Evolutionary conservation across 2,113 vertebrate species (phyloP).

Genomic region (Poeciliopsis turrubarensis): DNA sequence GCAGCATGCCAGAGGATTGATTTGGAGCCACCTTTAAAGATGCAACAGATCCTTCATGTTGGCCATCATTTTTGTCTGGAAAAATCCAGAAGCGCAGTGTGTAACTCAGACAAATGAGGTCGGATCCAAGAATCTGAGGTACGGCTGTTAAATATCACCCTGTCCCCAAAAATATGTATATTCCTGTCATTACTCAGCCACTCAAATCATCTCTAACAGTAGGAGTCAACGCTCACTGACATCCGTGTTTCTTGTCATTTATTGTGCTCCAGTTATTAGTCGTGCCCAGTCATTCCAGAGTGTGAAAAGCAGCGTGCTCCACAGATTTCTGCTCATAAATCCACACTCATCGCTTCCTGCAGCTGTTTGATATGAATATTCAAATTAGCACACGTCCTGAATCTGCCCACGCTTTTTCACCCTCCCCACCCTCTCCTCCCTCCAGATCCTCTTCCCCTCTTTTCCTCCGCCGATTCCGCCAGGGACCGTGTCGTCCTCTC

Average conservation of each 20-base stretch:
- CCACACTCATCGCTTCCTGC: conserved; percentile 2
- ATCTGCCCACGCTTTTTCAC: conserved; percentile 40
- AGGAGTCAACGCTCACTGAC: neutral
- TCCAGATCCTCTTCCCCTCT: conserved; percentile 26
- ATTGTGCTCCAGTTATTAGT: conserved; percentile 3
- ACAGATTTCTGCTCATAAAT: conserved; percentile 33
- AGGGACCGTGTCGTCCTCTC: conserved; percentile 50
- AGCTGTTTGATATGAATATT: conserved; percentile 65
- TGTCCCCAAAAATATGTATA: neutral
- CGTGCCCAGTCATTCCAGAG: conserved; percentile 22
- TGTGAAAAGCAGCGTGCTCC: conserved; percentile 4
- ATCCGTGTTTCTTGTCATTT: conserved; percentile 25
- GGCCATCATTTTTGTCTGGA: neutral
- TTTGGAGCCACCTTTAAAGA: neutral
- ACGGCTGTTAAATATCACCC: neutral
- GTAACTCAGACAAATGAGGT: neutral
- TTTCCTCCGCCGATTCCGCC: conserved; percentile 31
- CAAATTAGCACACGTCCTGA: conserved; percentile 46
- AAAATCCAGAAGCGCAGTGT: neutral
- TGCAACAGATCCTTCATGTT: neutral
- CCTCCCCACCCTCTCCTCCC: too few species aligned
- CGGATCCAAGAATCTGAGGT: neutral
- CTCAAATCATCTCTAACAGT: neutral
- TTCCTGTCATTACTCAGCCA: neutral
- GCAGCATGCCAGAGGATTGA: neutral